These are phyloP conservation scores for Martes flavigula DNA, from an alignment of 2,797 vertebrate species.

Conservation along the genomic window DNA sequence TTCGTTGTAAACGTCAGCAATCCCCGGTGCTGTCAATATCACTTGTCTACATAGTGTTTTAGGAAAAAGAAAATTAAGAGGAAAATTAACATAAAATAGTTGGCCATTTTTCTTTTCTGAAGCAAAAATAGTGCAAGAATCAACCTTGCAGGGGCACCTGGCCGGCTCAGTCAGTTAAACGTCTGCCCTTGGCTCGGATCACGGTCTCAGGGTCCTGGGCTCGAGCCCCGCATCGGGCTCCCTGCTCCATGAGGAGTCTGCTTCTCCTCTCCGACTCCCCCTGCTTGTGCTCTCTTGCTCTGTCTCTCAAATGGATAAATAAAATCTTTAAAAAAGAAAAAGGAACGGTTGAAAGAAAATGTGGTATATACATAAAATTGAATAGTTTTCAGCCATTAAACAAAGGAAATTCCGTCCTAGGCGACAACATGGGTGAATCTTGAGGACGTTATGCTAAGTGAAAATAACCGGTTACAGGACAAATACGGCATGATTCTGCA, in stretches of 20 bases:
- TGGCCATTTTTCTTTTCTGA: constrained; percentile 10
- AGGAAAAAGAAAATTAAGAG: neutral
- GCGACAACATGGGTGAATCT: neutral
- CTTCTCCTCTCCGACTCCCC: neutral
- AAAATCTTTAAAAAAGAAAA: neutral
- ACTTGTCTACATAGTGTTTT: neutral
- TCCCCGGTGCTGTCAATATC: neutral
- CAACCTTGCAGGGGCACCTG: neutral
- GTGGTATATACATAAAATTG: neutral
- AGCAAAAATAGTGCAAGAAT: neutral
- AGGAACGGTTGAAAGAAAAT: neutral
- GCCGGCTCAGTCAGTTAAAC: neutral
- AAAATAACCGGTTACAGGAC: neutral
- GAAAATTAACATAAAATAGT: neutral
- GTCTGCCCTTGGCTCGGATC: neutral
- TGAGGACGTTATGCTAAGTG: neutral
- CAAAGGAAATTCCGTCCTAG: neutral
- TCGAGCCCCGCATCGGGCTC: neutral
- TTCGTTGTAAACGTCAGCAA: neutral
- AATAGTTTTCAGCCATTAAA: neutral
- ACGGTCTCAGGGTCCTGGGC: neutral
- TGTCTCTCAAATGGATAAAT: neutral
- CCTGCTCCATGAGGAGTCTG: neutral
- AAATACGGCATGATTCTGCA: neutral
- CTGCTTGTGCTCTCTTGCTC: neutral